Evolutionary conservation across 2,797 vertebrate genomes (phyloP).

Genomic region (Kryptopterus vitreolus): DNA sequence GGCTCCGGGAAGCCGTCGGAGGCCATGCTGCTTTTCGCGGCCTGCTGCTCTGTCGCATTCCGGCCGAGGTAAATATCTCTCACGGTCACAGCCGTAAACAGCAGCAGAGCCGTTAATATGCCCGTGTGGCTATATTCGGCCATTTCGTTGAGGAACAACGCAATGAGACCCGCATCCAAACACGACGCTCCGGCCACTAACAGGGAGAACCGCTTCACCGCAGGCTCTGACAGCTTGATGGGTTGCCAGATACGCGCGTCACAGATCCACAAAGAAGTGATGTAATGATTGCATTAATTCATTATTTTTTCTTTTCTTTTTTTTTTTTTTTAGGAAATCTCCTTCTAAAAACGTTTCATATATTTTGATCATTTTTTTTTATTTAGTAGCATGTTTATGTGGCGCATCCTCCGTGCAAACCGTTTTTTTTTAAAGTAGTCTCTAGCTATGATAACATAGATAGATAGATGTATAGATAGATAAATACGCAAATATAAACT

Average conservation of each 20-base stretch:
- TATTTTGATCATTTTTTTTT: too few species aligned
- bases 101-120: conserved; percentile 71
- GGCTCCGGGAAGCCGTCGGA: conserved; percentile 38
- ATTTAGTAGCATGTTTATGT: too few species aligned
- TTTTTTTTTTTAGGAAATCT: too few species aligned
- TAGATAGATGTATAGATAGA: too few species aligned
- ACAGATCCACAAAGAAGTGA: too few species aligned
- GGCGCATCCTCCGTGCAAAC: neutral
- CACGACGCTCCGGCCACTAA: conserved; percentile 1
- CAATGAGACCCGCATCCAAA: neutral
- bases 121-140: conserved; percentile 72
- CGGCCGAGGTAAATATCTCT: conserved; percentile 72
- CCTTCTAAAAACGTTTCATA: too few species aligned
- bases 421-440: too few species aligned
- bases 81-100: conserved; percentile 72
- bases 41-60: conserved; percentile 49
- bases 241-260: neutral
- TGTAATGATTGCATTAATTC: too few species aligned
- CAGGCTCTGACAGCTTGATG: neutral
- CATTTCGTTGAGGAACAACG: conserved; percentile 57
- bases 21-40: conserved; percentile 35
- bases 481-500: too few species aligned
- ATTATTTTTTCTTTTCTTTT: too few species aligned
- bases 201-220: neutral
- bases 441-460: neutral